Evolutionary conservation across 2,797 vertebrate species (phyloP).

Genomic region (Hirundo rustica): DNA sequence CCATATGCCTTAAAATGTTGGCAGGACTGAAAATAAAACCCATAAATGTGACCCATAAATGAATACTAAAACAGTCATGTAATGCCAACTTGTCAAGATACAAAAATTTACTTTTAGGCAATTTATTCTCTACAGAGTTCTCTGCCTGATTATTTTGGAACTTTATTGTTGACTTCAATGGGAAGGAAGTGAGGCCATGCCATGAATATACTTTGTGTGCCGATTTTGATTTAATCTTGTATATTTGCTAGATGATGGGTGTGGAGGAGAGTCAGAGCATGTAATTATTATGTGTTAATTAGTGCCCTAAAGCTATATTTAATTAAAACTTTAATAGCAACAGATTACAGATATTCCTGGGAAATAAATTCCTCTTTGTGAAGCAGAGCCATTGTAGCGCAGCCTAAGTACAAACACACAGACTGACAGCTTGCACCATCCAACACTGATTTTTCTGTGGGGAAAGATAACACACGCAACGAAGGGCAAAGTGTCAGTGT

Average conservation of each 20-base stretch:
- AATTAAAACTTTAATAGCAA: slow-evolving; percentile 47
- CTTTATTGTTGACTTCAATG: background rate
- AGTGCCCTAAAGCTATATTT: slow-evolving; percentile 24
- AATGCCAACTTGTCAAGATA: background rate
- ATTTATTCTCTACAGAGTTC: background rate
- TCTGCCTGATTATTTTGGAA: background rate
- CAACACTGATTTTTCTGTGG: background rate
- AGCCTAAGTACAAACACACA: background rate
- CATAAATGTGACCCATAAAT: background rate
- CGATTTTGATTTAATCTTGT: slow-evolving; percentile 7
- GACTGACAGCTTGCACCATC: background rate
- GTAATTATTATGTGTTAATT: slow-evolving; percentile 35
- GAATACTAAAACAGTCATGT: background rate
- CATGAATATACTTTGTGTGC: background rate
- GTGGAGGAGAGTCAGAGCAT: slow-evolving; percentile 40
- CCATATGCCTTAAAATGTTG: background rate
- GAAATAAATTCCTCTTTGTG: background rate
- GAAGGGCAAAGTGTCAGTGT: slow-evolving; percentile 44
- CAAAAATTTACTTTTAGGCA: background rate
- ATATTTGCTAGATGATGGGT: background rate
- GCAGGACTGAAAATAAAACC: background rate
- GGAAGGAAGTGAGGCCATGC: background rate
- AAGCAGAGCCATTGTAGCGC: background rate
- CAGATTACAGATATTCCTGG: slow-evolving; percentile 60
- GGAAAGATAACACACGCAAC: background rate